These are phyloP conservation scores for Lateolabrax maculatus DNA, from an alignment of 2,797 vertebrate genomes.

Conservation along the genomic window DNA sequence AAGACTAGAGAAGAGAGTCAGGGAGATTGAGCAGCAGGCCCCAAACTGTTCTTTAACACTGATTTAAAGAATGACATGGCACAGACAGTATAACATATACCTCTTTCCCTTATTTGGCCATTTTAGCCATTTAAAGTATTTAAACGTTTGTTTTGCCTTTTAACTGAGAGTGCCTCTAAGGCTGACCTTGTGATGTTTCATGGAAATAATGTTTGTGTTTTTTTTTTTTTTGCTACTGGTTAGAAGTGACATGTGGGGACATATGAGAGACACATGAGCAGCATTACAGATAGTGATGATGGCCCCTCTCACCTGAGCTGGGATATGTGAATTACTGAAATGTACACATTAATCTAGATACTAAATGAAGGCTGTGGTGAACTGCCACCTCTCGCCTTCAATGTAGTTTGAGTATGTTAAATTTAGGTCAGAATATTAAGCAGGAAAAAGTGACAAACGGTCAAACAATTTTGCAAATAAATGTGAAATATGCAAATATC, in stretches of 20 bases:
- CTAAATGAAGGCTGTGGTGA: background rate
- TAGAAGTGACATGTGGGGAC: background rate
- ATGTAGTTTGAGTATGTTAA: background rate
- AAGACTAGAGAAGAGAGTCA: slow-evolving; percentile 51
- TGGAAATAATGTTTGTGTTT: background rate
- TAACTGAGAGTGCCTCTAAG: background rate
- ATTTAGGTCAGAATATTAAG: background rate
- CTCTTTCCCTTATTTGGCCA: background rate
- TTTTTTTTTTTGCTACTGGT: background rate
- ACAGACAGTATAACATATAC: slow-evolving; percentile 8
- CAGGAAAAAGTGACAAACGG: background rate
- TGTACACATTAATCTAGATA: background rate
- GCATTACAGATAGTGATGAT: too few relatives aligned
- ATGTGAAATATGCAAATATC: too few relatives aligned
- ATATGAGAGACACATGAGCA: background rate
- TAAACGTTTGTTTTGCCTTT: background rate
- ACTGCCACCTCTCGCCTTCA: background rate
- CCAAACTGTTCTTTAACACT: slow-evolving; percentile 38
- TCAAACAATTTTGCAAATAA: background rate
- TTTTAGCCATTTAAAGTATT: slow-evolving; percentile 14
- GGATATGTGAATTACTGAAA: background rate
- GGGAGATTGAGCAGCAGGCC: slow-evolving; percentile 31
- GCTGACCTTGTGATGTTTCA: background rate
- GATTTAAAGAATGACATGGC: background rate
- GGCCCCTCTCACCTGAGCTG: too few relatives aligned